These are phyloP conservation scores for Corynorhinus townsendii DNA, from an alignment of 2,113 vertebrate genomes.

Conservation along the genomic window DNA sequence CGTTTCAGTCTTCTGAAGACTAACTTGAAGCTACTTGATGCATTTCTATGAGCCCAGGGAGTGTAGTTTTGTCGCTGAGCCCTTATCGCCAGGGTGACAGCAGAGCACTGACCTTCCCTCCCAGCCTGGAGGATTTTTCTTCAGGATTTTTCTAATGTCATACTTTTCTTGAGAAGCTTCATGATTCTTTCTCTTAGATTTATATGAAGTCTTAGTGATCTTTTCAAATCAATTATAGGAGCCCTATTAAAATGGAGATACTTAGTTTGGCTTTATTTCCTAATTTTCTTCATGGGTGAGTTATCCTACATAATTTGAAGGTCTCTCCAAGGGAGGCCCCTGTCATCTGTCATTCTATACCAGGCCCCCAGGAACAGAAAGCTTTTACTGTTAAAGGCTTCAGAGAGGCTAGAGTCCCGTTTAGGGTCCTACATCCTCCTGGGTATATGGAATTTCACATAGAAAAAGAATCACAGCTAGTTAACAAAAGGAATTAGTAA, in stretches of 20 bases:
- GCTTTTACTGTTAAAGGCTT: not conserved
- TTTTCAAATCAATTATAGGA: not conserved
- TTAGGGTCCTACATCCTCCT: not conserved
- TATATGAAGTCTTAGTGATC: not conserved
- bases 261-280: not conserved
- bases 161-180: not conserved
- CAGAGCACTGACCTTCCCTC: not conserved
- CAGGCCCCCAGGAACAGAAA: not conserved
- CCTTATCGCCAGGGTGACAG: no score
- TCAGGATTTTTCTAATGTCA: not conserved
- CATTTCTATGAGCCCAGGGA: not conserved
- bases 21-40: not conserved
- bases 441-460: not conserved
- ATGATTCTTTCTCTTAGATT: not conserved
- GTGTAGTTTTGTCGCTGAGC: no score
- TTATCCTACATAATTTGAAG: not conserved
- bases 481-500: not conserved
- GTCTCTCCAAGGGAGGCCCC: not conserved
- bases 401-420: not conserved
- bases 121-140: not conserved
- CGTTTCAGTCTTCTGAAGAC: not conserved
- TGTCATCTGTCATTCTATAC: no score
- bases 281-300: not conserved
- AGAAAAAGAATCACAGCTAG: not conserved
- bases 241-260: not conserved